Percentiles rank a stretch among this genome's conserved stretches.
These are phyloP conservation scores for Entosphenus tridentatus DNA, from an alignment of 2,113 vertebrate species.

Conservation along the genomic window DNA sequence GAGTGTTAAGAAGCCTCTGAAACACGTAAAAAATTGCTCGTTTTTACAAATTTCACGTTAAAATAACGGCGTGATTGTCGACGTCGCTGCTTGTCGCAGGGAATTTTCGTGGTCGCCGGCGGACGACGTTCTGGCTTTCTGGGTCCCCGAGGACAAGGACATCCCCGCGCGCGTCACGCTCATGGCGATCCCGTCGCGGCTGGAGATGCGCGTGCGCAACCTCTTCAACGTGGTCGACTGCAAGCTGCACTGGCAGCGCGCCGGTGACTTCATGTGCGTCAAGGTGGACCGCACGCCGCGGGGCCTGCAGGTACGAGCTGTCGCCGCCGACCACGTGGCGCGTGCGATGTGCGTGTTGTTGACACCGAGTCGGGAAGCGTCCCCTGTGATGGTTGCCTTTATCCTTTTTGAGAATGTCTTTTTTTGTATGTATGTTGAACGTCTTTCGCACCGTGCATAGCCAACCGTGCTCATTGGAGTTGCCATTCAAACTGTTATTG, in stretches of 20 bases:
- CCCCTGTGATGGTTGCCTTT: no score
- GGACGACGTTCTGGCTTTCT: conserved; percentile 92
- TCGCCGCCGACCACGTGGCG: not conserved
- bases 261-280: conserved; percentile 83
- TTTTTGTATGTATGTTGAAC: no score
- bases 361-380: no score
- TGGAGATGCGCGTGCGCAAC: conserved; percentile 81
- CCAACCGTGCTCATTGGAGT: no score
- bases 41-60: no score
- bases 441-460: no score
- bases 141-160: conserved; percentile 96
- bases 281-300: conserved; percentile 91
- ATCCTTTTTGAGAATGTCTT: no score
- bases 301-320: conserved; percentile 50
- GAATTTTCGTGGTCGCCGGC: conserved; percentile 98
- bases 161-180: conserved; percentile 89
- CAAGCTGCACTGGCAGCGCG: conserved; percentile 95
- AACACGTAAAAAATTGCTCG: no score
- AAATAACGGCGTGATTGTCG: not conserved
- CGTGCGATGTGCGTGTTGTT: no score
- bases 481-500: no score
- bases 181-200: conserved; percentile 79
- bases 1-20: no score
- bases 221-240: conserved; percentile 93
- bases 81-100: conserved; percentile 21